These are phyloP conservation scores for Eulemur rubriventer DNA, from an alignment of 2,797 vertebrate species.

Conservation along the genomic window DNA sequence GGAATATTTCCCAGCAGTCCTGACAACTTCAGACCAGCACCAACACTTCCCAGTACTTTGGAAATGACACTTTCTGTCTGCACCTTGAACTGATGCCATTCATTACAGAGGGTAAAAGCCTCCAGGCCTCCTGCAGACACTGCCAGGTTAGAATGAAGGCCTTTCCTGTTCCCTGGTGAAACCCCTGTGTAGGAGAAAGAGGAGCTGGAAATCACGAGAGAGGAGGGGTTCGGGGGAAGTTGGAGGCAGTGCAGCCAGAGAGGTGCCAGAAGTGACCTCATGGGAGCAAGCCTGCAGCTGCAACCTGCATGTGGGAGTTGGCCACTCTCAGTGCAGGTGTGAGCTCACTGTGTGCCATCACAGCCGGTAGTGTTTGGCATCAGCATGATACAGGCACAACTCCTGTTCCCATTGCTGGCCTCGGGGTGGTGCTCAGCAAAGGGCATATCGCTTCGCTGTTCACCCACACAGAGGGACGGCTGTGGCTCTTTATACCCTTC, in stretches of 20 bases:
- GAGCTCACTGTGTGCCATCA: slow-evolving; percentile 62
- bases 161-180: slow-evolving; percentile 76
- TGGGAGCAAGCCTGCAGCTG: slow-evolving; percentile 79
- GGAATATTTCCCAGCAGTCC: slow-evolving; percentile 8
- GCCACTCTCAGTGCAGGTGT: slow-evolving; percentile 63
- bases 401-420: not conserved
- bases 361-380: slow-evolving; percentile 25
- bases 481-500: not conserved
- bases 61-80: slow-evolving; percentile 13
- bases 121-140: slow-evolving; percentile 59
- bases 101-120: slow-evolving; percentile 74
- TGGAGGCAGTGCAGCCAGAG: slow-evolving; percentile 72
- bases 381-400: not conserved
- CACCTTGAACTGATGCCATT: not conserved
- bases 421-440: not conserved
- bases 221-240: not conserved
- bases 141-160: slow-evolving; percentile 68
- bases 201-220: slow-evolving; percentile 31
- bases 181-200: slow-evolving; percentile 45
- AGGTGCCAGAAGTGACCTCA: slow-evolving; percentile 77
- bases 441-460: not conserved
- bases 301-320: slow-evolving; percentile 51
- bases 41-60: not conserved
- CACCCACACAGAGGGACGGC: not conserved
- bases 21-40: not conserved